phyloP scores from a whole-genome alignment of 2,888 invertebrate species.

The Trissolcus brochymenae region DNA sequence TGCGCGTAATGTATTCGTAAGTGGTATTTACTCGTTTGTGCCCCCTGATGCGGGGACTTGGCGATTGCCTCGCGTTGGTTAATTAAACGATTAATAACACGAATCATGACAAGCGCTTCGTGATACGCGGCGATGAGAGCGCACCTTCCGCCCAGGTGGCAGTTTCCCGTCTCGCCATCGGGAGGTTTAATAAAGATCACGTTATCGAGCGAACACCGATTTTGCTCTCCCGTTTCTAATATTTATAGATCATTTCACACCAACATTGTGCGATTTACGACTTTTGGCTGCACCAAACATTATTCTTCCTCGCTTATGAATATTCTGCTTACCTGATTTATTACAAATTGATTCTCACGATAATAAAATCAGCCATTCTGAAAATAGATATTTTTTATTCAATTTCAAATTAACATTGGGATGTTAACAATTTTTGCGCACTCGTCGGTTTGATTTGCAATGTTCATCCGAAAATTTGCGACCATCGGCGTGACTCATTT shows the following conservation, averaged over 20 bases:
- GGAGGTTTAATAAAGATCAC: conserved; percentile 55
- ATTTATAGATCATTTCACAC: conserved; percentile 48
- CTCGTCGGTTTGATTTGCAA: not conserved
- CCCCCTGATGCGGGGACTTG: conserved; percentile 25
- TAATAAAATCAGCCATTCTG: not conserved
- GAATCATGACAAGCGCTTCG: conserved; percentile 58
- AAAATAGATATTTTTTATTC: not conserved
- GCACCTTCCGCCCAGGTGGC: conserved; percentile 58
- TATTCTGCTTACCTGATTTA: conserved; percentile 31
- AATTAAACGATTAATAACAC: conserved; percentile 60
- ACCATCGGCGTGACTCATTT: not conserved
- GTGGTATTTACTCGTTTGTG: conserved; percentile 29
- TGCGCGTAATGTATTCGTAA: conserved; percentile 42
- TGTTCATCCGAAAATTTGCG: not conserved
- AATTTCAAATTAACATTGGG: not conserved
- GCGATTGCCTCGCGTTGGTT: conserved; percentile 45
- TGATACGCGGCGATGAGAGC: conserved; percentile 53
- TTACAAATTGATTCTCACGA: conserved; percentile 5
- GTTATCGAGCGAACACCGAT: conserved; percentile 18
- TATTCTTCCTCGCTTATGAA: conserved; percentile 17
- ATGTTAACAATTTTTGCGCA: not conserved
- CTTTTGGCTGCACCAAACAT: conserved; percentile 1
- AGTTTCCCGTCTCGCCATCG: conserved; percentile 53
- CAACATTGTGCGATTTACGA: conserved; percentile 33
- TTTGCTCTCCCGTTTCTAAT: conserved; percentile 20